phyloP scores from a whole-genome alignment of 2,888 invertebrate genomes.

The Anthrax anthrax region DNA sequence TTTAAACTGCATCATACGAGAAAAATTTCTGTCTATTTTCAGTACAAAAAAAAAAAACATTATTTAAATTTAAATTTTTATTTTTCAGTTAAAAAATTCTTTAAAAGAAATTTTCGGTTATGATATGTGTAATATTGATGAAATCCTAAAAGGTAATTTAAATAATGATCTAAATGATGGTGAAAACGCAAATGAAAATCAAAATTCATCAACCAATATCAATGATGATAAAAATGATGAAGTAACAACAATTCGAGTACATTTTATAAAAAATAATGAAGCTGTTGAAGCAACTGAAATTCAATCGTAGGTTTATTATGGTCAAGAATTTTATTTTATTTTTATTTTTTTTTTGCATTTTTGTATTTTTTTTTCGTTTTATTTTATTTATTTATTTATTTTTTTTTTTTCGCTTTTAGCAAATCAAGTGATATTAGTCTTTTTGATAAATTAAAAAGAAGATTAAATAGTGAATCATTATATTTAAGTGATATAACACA shows the following conservation, averaged over 20 bases:
- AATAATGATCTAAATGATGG: too few relatives aligned
- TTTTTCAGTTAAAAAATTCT: slow-evolving; percentile 38
- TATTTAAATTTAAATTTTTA: background rate
- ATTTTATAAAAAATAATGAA: slow-evolving; percentile 41
- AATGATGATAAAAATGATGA: background rate
- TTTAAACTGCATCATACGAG: too few relatives aligned
- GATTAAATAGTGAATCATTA: slow-evolving; percentile 24
- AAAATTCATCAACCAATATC: background rate
- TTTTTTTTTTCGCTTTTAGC: slow-evolving; percentile 17
- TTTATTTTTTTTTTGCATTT: background rate
- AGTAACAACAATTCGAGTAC: slow-evolving; percentile 34
- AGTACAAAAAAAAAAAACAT: background rate
- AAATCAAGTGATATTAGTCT: slow-evolving; percentile 37
- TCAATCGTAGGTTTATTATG: slow-evolving; percentile 26
- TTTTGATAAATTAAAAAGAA: slow-evolving; percentile 32
- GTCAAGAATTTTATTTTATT: too few relatives aligned
- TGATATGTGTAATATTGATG: slow-evolving; percentile 45
- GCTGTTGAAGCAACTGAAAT: slow-evolving; percentile 40
- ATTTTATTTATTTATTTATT: too few relatives aligned
- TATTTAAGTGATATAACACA: slow-evolving; percentile 36
- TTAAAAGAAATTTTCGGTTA: slow-evolving; percentile 39
- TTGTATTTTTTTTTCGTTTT: background rate
- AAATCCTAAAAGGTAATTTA: slow-evolving; percentile 27
- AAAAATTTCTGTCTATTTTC: background rate
- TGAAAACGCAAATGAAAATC: background rate